Evolutionary conservation across 2,113 vertebrate species (phyloP), one percentile per base, ranked within the genome.

Genomic region (Phylloscopus trochiloides): DNA sequence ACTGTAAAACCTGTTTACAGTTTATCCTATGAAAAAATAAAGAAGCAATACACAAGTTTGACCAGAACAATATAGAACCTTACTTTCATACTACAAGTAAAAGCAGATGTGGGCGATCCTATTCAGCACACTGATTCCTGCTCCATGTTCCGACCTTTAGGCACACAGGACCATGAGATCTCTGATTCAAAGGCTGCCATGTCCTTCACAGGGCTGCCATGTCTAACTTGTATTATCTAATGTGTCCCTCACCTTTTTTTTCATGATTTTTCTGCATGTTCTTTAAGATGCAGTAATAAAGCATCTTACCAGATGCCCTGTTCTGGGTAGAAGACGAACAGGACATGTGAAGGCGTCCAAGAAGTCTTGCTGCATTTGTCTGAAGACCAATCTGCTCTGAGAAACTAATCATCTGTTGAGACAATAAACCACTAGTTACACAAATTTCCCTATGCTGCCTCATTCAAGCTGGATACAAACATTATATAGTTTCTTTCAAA

Each of bases 371-470:
- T 70, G 99, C 98, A 95, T 99, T 99, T 92, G 99, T 99, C 95
- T 99, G 99, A 95, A 99, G 97, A 47, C 99, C 99, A 77, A 99
- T 98, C 51, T 98, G 98, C 63, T 98, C 98, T 4, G 99, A 99
- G 94, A 98, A 98, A 34, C 98, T 98, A 65, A 99, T 97, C 86
- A 99, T 97, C 99, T 99, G 81, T 50, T 83, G 55, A 90, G 51
- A 78, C 71, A 97, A 96, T 57, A 91, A 76, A 68, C 7, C 6
- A 68, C 5, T 7, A 74, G n/a, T 77, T 70, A 82, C 36, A 62
- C 8, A 59, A 10, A 51, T 26, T 76, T 86, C 36, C 36, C 18
- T 68, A 5, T 3, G 6, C 15, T 54, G 25, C 16, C 11, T 83
- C 42, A 77, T n/a, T 85, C 42, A 90, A 50, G 26, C 14, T 67